Evolutionary conservation across 2,888 invertebrate genomes (phyloP).

Genomic region (Nomada fucata): DNA sequence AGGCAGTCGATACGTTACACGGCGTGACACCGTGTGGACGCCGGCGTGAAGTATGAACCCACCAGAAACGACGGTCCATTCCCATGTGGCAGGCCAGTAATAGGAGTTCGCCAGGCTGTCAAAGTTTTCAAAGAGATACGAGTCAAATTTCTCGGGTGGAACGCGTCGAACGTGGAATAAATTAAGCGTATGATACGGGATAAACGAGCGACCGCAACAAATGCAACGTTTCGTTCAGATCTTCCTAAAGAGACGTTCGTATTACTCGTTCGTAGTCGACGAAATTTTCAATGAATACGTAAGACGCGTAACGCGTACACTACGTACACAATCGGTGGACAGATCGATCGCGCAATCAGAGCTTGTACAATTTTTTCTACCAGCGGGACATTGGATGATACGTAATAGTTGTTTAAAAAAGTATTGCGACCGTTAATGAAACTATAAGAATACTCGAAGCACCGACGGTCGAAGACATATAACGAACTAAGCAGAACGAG

Average conservation of each 20-base stretch:
- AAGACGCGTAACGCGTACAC: too few relatives aligned
- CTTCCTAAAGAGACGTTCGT: too few relatives aligned
- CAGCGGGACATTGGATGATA: too few relatives aligned
- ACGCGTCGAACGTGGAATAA: slow-evolving; percentile 65
- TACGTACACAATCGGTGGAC: too few relatives aligned
- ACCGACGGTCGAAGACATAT: background rate
- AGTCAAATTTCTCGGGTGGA: slow-evolving; percentile 71
- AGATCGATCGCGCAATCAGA: too few relatives aligned
- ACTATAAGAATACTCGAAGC: too few relatives aligned
- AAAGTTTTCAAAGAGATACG: slow-evolving; percentile 75
- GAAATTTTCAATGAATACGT: background rate
- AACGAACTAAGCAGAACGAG: background rate
- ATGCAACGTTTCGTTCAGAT: background rate
- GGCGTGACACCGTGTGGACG: slow-evolving; percentile 76
- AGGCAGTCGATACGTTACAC: slow-evolving; percentile 80
- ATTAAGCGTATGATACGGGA: slow-evolving; percentile 45
- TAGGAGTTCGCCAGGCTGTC: slow-evolving; percentile 71
- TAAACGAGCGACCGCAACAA: background rate
- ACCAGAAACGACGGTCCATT: slow-evolving; percentile 70
- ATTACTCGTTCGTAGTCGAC: background rate
- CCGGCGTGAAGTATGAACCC: slow-evolving; percentile 70
- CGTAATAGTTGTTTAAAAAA: too few relatives aligned
- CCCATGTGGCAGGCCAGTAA: slow-evolving; percentile 73
- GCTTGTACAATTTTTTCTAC: too few relatives aligned
- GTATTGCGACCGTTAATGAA: too few relatives aligned